Evolutionary conservation across 2,113 vertebrate species (phyloP).

Genomic region (Scartelaos histophorus): DNA sequence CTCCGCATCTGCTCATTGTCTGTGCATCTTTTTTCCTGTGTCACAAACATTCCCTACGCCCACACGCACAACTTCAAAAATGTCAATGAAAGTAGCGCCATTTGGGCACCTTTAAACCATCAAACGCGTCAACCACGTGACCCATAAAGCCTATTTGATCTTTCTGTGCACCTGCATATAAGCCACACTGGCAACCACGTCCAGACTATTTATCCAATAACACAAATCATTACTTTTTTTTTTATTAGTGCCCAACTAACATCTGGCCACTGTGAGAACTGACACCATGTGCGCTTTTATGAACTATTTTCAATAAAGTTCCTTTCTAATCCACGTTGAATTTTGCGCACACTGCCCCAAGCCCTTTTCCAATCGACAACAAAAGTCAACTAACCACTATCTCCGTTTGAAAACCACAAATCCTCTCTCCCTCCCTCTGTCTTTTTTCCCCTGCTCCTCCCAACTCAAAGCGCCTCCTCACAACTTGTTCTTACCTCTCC

Average conservation of each 20-base stretch:
- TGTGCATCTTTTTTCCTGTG: constrained; percentile 51
- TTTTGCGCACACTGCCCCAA: constrained; percentile 45
- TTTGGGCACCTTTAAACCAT: constrained; percentile 15
- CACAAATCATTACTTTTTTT: constrained; percentile 29
- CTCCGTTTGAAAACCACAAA: constrained; percentile 42
- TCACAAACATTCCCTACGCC: constrained; percentile 57
- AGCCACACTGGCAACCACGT: constrained; percentile 31
- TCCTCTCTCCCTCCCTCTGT: constrained; percentile 12
- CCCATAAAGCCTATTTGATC: constrained; percentile 2
- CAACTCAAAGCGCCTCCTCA: constrained; percentile 67
- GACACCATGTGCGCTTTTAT: constrained; percentile 26
- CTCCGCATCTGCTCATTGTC: constrained; percentile 50
- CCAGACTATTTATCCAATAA: constrained; percentile 23
- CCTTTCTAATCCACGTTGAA: constrained; percentile 28
- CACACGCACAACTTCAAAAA: constrained; percentile 36
- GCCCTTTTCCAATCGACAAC: constrained; percentile 27
- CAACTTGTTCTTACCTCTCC: constrained; percentile 51
- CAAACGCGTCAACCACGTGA: constrained; percentile 34
- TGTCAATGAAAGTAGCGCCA: constrained; percentile 23
- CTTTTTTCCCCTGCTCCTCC: constrained; percentile 66
- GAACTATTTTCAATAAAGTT: constrained; percentile 36
- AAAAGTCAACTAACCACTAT: constrained; percentile 31
- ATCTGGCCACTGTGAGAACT: constrained; percentile 28
- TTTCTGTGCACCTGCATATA: constrained; percentile 55
- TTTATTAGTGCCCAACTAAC: constrained; percentile 26